A percentile compares a stretch with the other conserved stretches of the same genome.
Conservation (phyloP, 2,888 invertebrate species). For the Hirtodrosophila duncani region DNA sequence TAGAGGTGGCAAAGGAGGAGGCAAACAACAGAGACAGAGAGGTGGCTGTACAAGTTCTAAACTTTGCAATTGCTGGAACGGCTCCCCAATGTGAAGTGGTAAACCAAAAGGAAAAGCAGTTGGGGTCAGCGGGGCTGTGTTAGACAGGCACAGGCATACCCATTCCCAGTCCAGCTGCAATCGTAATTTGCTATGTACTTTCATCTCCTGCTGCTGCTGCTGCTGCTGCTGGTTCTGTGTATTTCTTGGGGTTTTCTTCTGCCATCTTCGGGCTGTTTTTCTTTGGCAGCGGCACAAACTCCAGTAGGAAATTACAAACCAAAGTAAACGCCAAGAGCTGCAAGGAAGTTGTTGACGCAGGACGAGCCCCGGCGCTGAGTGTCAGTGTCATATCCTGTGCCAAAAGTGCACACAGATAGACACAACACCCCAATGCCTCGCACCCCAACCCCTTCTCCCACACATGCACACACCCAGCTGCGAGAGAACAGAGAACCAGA, state of each 20-base stretch:
- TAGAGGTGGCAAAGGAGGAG: slow-evolving; percentile 18
- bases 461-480: background rate
- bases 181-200: slow-evolving; percentile 55
- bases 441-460: background rate
- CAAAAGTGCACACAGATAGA: slow-evolving; percentile 64
- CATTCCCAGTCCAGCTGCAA: slow-evolving; percentile 49
- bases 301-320: slow-evolving; percentile 71
- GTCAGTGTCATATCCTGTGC: slow-evolving; percentile 72
- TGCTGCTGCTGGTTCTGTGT: no score
- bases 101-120: slow-evolving; percentile 22
- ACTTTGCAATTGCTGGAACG: slow-evolving; percentile 51
- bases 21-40: slow-evolving; percentile 31
- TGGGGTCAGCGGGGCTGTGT: background rate
- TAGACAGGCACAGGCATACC: no score
- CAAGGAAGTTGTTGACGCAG: slow-evolving; percentile 69
- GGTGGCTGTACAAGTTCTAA: no score
- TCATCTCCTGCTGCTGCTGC: slow-evolving; percentile 2
- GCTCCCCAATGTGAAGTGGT: slow-evolving; percentile 53
- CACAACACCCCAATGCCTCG: slow-evolving; percentile 16
- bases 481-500: slow-evolving; percentile 14
- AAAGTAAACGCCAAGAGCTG: slow-evolving; percentile 70
- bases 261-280: slow-evolving; percentile 45
- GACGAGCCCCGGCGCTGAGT: slow-evolving; percentile 60
- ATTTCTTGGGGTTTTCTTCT: slow-evolving; percentile 45
- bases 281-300: slow-evolving; percentile 53